Base-by-base conservation (phyloP, 53 echinoderm and acorn worm genomes). In the Apostichopus leukothele region DNA sequence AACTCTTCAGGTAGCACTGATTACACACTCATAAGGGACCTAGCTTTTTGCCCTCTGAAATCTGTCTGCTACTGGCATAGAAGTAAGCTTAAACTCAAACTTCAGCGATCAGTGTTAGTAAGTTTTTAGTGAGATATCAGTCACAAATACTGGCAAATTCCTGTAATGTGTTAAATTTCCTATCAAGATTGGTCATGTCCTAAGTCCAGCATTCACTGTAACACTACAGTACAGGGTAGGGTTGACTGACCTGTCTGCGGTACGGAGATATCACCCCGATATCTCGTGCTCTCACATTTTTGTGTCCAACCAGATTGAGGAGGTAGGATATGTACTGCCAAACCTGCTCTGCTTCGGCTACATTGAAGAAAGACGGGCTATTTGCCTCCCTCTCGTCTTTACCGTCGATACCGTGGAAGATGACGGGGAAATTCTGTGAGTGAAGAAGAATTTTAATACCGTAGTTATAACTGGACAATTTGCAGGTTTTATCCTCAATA, bases 291-390 rank as follows among this genome's bases (percentile, higher is more conserved):
- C 90, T 91, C 76, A 97, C 80, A 66, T 92, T 91, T 79, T 78
- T 92, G 19, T 93, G 92, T 0, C 94, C 94, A 83, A 86, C 51
- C 89, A 91, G 92, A 5, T 90, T 83, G 89, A 94, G 84, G 63
- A 97, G 81, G 11, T 91, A 81, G 86, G 76, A 19, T 18, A 91
- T 88, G 53, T 97, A 97, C 52, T 93, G 78, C 22, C 92, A 86
- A 10, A 97, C 97, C 23, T 94, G 83, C 81, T 94, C 89, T 55
- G 91, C 91, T 87, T 97, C 97, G 4, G 83, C 75, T 60, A 86
- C 90, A 91, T 97, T 97, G 92, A 97, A 97, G 90, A 97, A 97
- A 3, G 97, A 97, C 10, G 97, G 97, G 85, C 97, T 97, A 54
- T 93, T 88, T 10, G 89, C 97, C 83, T 97, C 97, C 5, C 95